A percentile compares a stretch with the other conserved stretches of the same genome.
phyloP scores from a whole-genome alignment of 2,888 invertebrate species.

The Thymelicus sylvestris region DNA sequence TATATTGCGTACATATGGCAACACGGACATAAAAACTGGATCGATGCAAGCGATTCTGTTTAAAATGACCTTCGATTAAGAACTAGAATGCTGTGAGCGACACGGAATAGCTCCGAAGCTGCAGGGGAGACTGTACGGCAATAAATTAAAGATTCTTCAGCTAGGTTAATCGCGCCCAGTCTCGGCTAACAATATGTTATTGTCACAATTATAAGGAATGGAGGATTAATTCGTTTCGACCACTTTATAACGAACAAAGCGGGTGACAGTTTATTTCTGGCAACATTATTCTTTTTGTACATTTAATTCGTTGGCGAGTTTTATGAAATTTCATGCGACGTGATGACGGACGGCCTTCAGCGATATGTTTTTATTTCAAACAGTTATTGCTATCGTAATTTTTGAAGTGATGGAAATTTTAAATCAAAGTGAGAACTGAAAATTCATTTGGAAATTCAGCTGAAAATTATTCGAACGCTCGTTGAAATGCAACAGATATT shows the following conservation, averaged over 20 bases:
- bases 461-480: slow-evolving; percentile 20
- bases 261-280: slow-evolving; percentile 59
- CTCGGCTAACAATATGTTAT: slow-evolving; percentile 65
- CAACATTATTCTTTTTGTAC: slow-evolving; percentile 39
- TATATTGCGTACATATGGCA: slow-evolving; percentile 47
- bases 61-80: slow-evolving; percentile 4
- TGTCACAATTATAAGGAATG: slow-evolving; percentile 72
- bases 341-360: slow-evolving; percentile 31
- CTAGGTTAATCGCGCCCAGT: slow-evolving; percentile 61
- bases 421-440: slow-evolving; percentile 20
- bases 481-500: slow-evolving; percentile 34
- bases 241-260: slow-evolving; percentile 63
- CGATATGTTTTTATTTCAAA: slow-evolving; percentile 33
- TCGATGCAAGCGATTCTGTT: slow-evolving; percentile 35
- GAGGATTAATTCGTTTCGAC: slow-evolving; percentile 69
- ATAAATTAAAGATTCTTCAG: slow-evolving; percentile 64
- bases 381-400: slow-evolving; percentile 34
- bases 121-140: slow-evolving; percentile 43
- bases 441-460: slow-evolving; percentile 25
- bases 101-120: slow-evolving; percentile 26
- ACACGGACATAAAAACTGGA: slow-evolving; percentile 15
- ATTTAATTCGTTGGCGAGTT: slow-evolving; percentile 35
- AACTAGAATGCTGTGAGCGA: slow-evolving; percentile 20
- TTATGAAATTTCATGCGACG: slow-evolving; percentile 35
- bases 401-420: slow-evolving; percentile 27